Evolutionary conservation across 2,797 vertebrate species (phyloP), one percentile per base, ranked within the genome.

Genomic region (Ceryle rudis): DNA sequence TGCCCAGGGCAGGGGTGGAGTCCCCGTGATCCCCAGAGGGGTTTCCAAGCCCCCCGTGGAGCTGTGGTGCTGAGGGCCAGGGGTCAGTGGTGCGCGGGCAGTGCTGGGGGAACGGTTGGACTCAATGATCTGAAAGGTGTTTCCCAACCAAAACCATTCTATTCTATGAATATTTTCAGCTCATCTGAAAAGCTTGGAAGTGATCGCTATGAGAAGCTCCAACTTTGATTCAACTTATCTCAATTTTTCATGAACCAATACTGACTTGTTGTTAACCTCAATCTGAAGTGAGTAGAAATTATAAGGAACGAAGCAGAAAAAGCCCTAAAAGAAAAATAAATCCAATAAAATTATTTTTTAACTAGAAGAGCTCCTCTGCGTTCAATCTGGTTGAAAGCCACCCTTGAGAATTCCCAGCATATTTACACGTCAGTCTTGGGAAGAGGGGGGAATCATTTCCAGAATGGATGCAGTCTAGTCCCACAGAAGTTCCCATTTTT

Each of bases 231-330:
- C 2, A 2, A 35, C 23, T n/a, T 8, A 26, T 5, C 15, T 23
- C 2, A 55, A 17, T 5, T 23, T 11, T 4, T n/a, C 14, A 51
- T 22, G 44, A 62, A 10, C 2, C 33, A 37, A 0, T 2, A 14
- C 35, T 57, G 49, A 51, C 49, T 51, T 51, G 49, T 26, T 44
- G 44, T 28, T 58, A 49, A 2, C 0, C 64, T 61, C 37, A 44
- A 19, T n/a, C 55, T 23, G 46, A 54, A 65, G 12, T 47, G 47
- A 42, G 69, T 6, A 29, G 55, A 69, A 74, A 86, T 46, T 73
- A 57, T 5, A 47, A 55, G 41, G 35, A 54, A 70, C n/a, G 42
- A 57, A 77, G 41, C 33, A 26, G n/a, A 35, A 62, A 74, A 61
- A 55, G 47, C 31, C 16, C 18, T 81, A 41, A 70, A 77, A 61